A percentile compares a stretch with the other conserved stretches of the same genome.
Evolutionary conservation across 2,113 vertebrate species (phyloP).

Genomic region (Chamaea fasciata): DNA sequence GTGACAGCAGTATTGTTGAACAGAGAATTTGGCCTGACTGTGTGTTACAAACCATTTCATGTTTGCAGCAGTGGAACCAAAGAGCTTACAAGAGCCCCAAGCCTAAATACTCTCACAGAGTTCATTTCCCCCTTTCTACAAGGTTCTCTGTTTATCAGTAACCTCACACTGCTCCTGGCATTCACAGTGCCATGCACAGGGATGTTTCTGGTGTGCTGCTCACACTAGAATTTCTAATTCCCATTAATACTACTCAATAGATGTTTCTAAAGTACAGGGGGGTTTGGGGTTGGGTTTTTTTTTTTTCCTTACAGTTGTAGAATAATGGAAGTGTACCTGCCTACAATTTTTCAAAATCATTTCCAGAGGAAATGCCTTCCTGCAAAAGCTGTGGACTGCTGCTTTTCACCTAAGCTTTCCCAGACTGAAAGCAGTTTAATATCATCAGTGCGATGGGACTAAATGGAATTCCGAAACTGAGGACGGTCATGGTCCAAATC

Average conservation of each 20-base stretch:
- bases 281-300: too few species aligned
- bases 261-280: not conserved
- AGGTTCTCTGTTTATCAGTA: not conserved
- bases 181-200: not conserved
- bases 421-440: not conserved
- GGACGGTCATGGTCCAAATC: not conserved
- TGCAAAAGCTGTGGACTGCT: not conserved
- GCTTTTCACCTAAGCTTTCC: not conserved
- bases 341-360: not conserved
- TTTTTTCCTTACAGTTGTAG: not conserved
- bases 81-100: not conserved
- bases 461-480: not conserved
- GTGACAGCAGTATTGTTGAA: not conserved
- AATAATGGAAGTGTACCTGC: not conserved
- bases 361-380: not conserved
- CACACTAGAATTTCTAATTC: not conserved
- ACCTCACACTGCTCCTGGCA: not conserved
- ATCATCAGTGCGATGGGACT: not conserved
- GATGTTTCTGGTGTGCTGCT: not conserved
- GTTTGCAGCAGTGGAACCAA: not conserved
- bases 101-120: not conserved
- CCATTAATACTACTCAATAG: not conserved
- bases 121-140: not conserved
- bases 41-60: not conserved
- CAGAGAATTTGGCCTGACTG: not conserved